Base-by-base conservation (phyloP, 2,113 vertebrate genomes). In the Ophthalmolycus amberensis region DNA sequence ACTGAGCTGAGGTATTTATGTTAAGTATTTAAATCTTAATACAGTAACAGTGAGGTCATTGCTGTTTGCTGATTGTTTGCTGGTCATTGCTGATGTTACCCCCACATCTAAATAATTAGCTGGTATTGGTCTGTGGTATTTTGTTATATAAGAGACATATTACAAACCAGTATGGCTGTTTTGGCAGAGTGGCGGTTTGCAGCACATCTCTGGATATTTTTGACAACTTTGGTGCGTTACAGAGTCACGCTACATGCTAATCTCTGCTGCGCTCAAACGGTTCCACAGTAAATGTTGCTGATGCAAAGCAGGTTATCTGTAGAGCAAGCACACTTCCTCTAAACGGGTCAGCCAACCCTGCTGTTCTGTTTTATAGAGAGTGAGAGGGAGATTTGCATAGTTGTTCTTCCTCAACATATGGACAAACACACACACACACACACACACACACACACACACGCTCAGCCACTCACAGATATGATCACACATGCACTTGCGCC, bases 301-400 rank as follows among this genome's bases (percentile, higher is more conserved):
- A 80, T 81, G 80, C 84, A 85, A 84, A 88, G 79, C 52, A 85
- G 79, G 67, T 69, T 62, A 27, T 29, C 69, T 77, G 84, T 25
- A 74, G 32, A 66, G 38, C 82, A 38, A 67, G 32, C 82, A 71
- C 71, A 86, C 85, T 89, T 91, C 85, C 89, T 84, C 83, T 83
- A 64, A 85, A 37, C 56, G 62, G 76, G 59, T 69, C 38, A 75
- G 11, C 15, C 40, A 60, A 27, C 71, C 18, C 48, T 11, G 7
- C 48, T 56, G 60, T 54, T 63, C 68, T 77, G 74, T 52, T 86
- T 56, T 42, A 70, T 38, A 40, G 32, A 67, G 10, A 64, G 48
- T 48, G 6, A 11, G 27, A 75, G 25, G 27, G 22, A 79, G 18
- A 88, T 90, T 85, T 82, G 71, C 85, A 84, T 76, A 52, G 27